Percentiles rank a stretch among this genome's conserved stretches.
These are phyloP conservation scores for Leucoraja ocellata DNA, from an alignment of 2,797 vertebrate genomes.

Conservation along the genomic window DNA sequence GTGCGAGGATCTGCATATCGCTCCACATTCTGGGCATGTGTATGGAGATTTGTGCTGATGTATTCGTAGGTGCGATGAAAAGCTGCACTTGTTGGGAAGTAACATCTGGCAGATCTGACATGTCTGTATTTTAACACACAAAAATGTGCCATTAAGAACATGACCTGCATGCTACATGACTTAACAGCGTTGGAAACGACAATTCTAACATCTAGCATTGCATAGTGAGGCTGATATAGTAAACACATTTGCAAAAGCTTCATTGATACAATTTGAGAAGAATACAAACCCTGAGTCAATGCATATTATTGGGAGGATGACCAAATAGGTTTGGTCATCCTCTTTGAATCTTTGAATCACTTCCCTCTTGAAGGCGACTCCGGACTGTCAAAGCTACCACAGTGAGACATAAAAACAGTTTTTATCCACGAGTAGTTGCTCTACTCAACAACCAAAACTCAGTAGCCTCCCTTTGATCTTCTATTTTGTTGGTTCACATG, in stretches of 20 bases:
- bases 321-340: neutral
- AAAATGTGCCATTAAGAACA: constrained; percentile 38
- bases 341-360: no score
- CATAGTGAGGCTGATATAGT: neutral
- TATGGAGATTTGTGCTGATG: constrained; percentile 99
- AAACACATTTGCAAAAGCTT: no score
- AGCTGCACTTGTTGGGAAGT: constrained; percentile 95
- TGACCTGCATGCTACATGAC: neutral
- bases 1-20: constrained; percentile 89
- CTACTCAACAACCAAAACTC: no score
- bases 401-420: no score
- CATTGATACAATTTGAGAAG: neutral
- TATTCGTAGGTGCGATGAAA: constrained; percentile 88
- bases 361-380: no score
- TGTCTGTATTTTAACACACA: constrained; percentile 71
- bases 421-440: no score
- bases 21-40: constrained; percentile 93
- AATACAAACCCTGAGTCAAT: neutral
- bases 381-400: no score
- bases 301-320: neutral
- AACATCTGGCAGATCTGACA: constrained; percentile 97
- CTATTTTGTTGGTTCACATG: no score
- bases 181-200: neutral
- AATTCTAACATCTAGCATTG: neutral
- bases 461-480: no score